Percentiles rank a stretch among this genome's conserved stretches.
phyloP scores from a whole-genome alignment of 2,888 invertebrate species.

The Teleiodes luculella region DNA sequence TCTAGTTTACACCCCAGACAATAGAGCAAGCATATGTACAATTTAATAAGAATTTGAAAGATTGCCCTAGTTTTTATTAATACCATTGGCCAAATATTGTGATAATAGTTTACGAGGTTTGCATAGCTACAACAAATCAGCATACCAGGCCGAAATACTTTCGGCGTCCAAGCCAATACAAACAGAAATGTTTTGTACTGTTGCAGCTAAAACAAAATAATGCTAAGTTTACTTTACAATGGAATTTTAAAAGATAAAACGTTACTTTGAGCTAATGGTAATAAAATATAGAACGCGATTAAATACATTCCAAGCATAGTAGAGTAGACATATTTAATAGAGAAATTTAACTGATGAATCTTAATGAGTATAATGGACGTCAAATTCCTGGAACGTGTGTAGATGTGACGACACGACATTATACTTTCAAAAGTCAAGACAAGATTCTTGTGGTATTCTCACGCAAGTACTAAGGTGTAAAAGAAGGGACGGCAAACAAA shows the following conservation, averaged over 20 bases:
- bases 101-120: slow-evolving; percentile 48
- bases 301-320: slow-evolving; percentile 48
- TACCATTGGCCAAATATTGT: slow-evolving; percentile 41
- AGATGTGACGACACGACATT: slow-evolving; percentile 44
- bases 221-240: slow-evolving; percentile 28
- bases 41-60: too few relatives aligned
- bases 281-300: slow-evolving; percentile 35
- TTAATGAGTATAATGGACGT: slow-evolving; percentile 52
- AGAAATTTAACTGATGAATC: slow-evolving; percentile 45
- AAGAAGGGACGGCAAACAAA: slow-evolving; percentile 49
- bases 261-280: slow-evolving; percentile 36
- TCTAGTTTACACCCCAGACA: too few relatives aligned
- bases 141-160: slow-evolving; percentile 42
- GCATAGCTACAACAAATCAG: slow-evolving; percentile 38
- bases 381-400: slow-evolving; percentile 54
- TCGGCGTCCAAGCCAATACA: slow-evolving; percentile 42
- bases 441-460: slow-evolving; percentile 37
- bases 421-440: slow-evolving; percentile 42
- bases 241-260: slow-evolving; percentile 35
- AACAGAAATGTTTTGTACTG: slow-evolving; percentile 31
- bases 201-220: slow-evolving; percentile 31
- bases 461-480: slow-evolving; percentile 39
- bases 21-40: too few relatives aligned
- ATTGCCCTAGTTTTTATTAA: too few relatives aligned
- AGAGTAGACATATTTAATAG: slow-evolving; percentile 41